Base-by-base conservation (phyloP, 2,797 vertebrate species). In the Scolopax rusticola region DNA sequence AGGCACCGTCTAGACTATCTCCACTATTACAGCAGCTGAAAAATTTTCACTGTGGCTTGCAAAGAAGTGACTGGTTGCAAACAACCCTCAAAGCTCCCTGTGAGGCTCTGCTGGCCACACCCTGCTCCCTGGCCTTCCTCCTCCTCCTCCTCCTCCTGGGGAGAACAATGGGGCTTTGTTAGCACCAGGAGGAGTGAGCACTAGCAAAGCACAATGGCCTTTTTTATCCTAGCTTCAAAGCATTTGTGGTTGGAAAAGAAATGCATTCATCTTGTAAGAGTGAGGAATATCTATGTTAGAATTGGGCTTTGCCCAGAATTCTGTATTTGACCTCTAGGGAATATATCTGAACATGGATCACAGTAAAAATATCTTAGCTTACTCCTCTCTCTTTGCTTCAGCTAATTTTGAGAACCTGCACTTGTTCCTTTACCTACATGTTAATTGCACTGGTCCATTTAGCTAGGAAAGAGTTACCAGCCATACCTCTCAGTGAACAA, bases 401-500 rank as follows among this genome's bases (percentile, higher is more conserved):
- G 17, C 18, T 84, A 59, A 76, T 87, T 95, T 90, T 82, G 76
- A 81, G 59, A 63, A 6, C 18, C 24, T 16, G 12, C 1, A 1
- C 11, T 65, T 38, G 9, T 70, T 79, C 43, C 47, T 67, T 94
- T 93, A 64, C 65, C 88, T 77, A 32, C 56, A 57, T 27, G 43
- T 77, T 90, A 89, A 73, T 28, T 40, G 36, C n/a, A 89, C 33
- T 9, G 19, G 6, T 84, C 47, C 36, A n/a, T 89, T 93, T 95
- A 89, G 64, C 27, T 56, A 83, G 81, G 75, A 93, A 98, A 95
- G 95, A 78, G 97, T 97, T 98, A 98, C 98, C 93, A 95, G 71
- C 84, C 90, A 95, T 73, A 94, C 79, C 71, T 94, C 89, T 95
- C 95, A 83, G 94, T 23, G 96, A 98, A 97, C 97, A 98, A 98